These are phyloP conservation scores for Perizoma affinitatum DNA, from an alignment of 2,888 invertebrate genomes.

Conservation along the genomic window DNA sequence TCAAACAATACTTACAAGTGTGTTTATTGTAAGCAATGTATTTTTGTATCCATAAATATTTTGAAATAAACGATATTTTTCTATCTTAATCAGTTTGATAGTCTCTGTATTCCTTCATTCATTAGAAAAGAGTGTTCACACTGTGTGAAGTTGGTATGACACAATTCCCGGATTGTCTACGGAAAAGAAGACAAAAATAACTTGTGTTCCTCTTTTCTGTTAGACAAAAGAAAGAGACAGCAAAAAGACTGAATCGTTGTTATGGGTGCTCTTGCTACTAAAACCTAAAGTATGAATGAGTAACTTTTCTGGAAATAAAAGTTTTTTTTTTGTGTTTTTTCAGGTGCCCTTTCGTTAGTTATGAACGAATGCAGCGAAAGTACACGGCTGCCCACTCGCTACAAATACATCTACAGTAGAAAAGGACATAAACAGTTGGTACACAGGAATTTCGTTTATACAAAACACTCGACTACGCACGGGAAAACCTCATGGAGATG, in stretches of 20 bases:
- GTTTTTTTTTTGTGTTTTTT: constrained; percentile 41
- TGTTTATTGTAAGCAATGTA: constrained; percentile 56
- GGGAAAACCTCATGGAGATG: constrained; percentile 82
- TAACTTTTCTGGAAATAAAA: constrained; percentile 1
- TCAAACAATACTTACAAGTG: constrained; percentile 49
- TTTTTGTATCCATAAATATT: constrained; percentile 60
- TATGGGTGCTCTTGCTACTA: too few relatives aligned
- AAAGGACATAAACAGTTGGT: constrained; percentile 82
- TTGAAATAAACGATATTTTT: constrained; percentile 51
- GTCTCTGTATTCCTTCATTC: too few relatives aligned
- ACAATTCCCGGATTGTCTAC: too few relatives aligned
- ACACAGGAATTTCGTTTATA: constrained; percentile 81
- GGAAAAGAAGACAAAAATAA: too few relatives aligned
- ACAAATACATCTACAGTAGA: constrained; percentile 81
- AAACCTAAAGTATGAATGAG: too few relatives aligned
- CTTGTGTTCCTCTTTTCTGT: too few relatives aligned
- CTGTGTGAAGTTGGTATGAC: too few relatives aligned
- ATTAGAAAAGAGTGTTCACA: too few relatives aligned
- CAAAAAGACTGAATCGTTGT: too few relatives aligned
- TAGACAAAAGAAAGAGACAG: too few relatives aligned
- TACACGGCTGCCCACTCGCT: constrained; percentile 68
- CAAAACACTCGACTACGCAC: constrained; percentile 80
- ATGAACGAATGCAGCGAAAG: constrained; percentile 70
- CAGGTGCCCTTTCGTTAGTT: constrained; percentile 78
- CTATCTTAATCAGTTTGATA: background rate